Conservation (phyloP, 1,140 invertebrate species). For the Stegodyphus dumicola region DNA sequence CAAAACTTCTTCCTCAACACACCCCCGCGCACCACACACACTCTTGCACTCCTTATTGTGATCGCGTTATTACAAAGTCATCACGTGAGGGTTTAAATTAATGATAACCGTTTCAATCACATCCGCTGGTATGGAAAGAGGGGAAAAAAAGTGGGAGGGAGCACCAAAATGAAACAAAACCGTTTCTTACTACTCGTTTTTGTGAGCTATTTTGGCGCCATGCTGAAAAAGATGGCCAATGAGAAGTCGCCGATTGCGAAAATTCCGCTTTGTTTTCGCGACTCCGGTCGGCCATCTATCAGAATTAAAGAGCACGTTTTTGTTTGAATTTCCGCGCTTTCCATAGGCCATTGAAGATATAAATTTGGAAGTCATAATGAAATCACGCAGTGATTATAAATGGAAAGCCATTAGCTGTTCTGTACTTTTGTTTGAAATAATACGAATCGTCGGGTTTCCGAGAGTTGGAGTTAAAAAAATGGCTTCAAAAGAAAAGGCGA, state of each 20-base stretch:
- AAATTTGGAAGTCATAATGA: constrained; percentile 52
- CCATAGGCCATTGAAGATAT: constrained; percentile 17
- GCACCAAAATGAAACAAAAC: constrained; percentile 29
- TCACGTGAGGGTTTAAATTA: constrained; percentile 57
- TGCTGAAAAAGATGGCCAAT: constrained; percentile 32
- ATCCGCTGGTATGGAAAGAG: constrained; percentile 27
- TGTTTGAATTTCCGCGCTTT: constrained; percentile 25
- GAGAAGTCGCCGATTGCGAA: constrained; percentile 18
- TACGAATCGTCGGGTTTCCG: background rate
- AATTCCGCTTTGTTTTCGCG: constrained; percentile 22
- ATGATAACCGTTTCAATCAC: constrained; percentile 58
- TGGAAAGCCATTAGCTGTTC: background rate
- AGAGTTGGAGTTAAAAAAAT: background rate
- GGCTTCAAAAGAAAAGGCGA: background rate
- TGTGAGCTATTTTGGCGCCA: constrained; percentile 21
- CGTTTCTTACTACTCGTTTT: constrained; percentile 9
- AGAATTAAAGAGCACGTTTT: constrained; percentile 46
- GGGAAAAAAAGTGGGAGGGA: background rate
- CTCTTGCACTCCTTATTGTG: background rate
- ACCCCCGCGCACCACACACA: background rate
- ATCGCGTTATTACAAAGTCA: constrained; percentile 56
- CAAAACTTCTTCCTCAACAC: constrained; percentile 21
- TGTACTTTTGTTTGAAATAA: constrained; percentile 1
- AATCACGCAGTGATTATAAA: constrained; percentile 54
- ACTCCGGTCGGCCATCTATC: constrained; percentile 25